Conservation (phyloP, 2,888 invertebrate species). For the Archips crataeganus region DNA sequence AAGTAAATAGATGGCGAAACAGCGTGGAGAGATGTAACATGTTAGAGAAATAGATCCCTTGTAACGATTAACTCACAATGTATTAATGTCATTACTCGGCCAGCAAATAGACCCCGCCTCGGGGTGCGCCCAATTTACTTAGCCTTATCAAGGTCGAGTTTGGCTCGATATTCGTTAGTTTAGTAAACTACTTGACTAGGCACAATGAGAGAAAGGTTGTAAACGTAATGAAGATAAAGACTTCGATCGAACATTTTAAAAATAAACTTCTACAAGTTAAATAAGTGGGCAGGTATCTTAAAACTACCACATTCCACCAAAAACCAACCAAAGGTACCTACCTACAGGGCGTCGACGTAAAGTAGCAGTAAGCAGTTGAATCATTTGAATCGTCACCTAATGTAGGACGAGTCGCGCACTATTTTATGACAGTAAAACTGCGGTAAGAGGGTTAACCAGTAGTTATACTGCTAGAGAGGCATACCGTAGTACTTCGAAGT, state of each 20-base stretch:
- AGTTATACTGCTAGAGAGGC: background rate
- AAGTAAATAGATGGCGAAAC: background rate
- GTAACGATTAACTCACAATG: background rate
- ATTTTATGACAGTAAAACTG: background rate
- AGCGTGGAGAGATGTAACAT: background rate
- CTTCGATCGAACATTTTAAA: background rate
- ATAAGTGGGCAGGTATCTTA: background rate
- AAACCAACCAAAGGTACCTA: too few relatives aligned
- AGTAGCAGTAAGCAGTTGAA: background rate
- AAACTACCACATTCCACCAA: background rate
- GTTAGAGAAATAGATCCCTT: background rate
- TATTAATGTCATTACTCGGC: conserved; percentile 9
- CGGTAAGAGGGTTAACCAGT: background rate
- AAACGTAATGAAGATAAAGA: background rate
- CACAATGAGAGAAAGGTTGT: background rate
- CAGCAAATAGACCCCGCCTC: conserved; percentile 12
- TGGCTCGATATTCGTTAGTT: conserved; percentile 1
- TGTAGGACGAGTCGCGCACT: background rate
- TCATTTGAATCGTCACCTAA: background rate
- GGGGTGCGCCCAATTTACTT: conserved; percentile 21
- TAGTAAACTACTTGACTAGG: background rate
- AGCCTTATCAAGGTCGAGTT: conserved; percentile 15
- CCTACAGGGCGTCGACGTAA: background rate
- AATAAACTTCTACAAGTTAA: background rate
- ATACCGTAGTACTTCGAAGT: too few relatives aligned